These are phyloP conservation scores for Tanytarsus gracilentus DNA, from an alignment of 2,888 invertebrate genomes.

Conservation along the genomic window DNA sequence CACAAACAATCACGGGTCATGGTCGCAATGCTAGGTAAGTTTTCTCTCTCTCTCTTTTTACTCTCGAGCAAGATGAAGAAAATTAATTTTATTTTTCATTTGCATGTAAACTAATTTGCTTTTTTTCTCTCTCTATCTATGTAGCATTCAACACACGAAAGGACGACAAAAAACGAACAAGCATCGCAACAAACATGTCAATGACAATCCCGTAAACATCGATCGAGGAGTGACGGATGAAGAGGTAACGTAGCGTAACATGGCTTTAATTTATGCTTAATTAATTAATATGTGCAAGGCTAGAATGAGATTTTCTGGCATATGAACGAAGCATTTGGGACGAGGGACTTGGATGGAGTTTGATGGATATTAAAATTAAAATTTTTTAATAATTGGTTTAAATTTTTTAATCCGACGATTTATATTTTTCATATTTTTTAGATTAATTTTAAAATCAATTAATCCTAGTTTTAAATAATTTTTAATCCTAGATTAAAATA, in stretches of 20 bases:
- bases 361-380: no score
- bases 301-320: no score
- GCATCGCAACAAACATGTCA: constrained; percentile 37
- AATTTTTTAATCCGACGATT: no score
- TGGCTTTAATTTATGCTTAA: neutral
- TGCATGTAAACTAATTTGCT: no score
- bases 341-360: no score
- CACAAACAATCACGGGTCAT: constrained; percentile 19
- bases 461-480: no score
- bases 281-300: constrained; percentile 19
- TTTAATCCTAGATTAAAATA: no score
- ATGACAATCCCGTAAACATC: constrained; percentile 40
- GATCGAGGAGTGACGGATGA: constrained; percentile 43
- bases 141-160: neutral
- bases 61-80: neutral
- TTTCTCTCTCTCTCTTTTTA: neutral
- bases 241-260: constrained; percentile 36
- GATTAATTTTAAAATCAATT: no score
- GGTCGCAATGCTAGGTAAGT: constrained; percentile 23
- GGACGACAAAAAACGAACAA: constrained; percentile 32
- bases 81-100: neutral
- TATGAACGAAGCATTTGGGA: no score
- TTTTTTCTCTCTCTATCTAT: neutral
- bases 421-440: no score
- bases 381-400: no score